Evolutionary conservation across 2,888 invertebrate genomes (phyloP), one percentile per base, ranked within the genome.

Genomic region (Phyllotreta cruciferae): DNA sequence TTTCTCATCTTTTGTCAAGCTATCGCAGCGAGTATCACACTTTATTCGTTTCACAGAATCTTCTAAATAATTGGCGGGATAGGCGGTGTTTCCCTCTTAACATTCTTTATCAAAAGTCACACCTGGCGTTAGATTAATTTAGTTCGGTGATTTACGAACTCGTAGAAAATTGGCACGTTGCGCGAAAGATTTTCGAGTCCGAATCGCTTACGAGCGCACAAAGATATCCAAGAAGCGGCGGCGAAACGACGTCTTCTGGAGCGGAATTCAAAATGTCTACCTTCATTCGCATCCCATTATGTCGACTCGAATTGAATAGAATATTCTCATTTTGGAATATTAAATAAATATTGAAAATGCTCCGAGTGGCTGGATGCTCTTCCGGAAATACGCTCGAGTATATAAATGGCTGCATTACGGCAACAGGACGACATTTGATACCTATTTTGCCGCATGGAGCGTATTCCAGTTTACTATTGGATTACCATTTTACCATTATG

Each of bases 261-360:
- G 55, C 56, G 64, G 66, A 67, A 67, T 69, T 60, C 63, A 57
- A 68, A 70, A 70, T 68, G 66, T 64, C 68, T 67, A 66, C 66
- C 64, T 66, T 60, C 49, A 67, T 61, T 61, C 61, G 52, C 56
- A 45, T 45, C 60, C 62, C 62, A 65, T 66, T 63, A 68, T 65
- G 65, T 63, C 39, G 65, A 62, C 54, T 50, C 13, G 11, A 62
- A 49, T 60, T 57, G 62, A 60, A 62, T 56, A 54, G 58, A 50
- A 64, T 41, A 44, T 57, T 57, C 47, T 56, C 47, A 58, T 65
- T 65, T 62, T 50, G 35, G 52, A 62, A 57, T 65, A 65, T 65
- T 64, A 61, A 57, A 58, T 62, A 62, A 62, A 65, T 65, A 62
- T 55, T 57, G 47, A 57, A 60, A 64, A 57, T 57, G 44, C 54